A percentile compares a stretch with the other conserved stretches of the same genome.
phyloP scores from a whole-genome alignment of 2,797 vertebrate genomes.

The Vultur gryphus region DNA sequence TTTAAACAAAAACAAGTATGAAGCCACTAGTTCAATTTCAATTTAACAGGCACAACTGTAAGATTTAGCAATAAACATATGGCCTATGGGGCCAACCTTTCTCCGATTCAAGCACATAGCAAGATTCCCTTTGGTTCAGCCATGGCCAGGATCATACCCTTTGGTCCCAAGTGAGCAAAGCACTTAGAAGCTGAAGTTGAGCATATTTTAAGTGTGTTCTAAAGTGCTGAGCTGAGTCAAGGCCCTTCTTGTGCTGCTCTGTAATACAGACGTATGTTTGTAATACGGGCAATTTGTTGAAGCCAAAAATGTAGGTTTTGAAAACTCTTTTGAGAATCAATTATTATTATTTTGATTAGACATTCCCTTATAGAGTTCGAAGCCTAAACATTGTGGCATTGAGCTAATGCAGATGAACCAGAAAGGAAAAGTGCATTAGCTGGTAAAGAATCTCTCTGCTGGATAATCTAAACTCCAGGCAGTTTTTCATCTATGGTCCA shows the following conservation, averaged over 20 bases:
- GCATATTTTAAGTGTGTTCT: background rate
- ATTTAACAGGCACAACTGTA: background rate
- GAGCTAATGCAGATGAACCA: constrained; percentile 33
- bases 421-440: constrained; percentile 8
- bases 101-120: background rate
- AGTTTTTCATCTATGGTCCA: constrained; percentile 9
- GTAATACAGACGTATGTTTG: background rate
- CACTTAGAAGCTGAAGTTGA: constrained; percentile 22
- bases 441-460: background rate
- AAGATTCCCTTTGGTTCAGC: background rate
- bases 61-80: background rate
- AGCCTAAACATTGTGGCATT: constrained; percentile 33
- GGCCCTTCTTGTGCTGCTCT: background rate
- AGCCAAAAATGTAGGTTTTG: background rate
- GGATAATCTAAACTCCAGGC: constrained; percentile 10
- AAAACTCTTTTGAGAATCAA: constrained; percentile 21
- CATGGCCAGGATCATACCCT: background rate
- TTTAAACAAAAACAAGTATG: background rate
- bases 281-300: background rate
- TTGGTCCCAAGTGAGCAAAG: background rate
- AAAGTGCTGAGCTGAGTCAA: background rate
- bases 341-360: constrained; percentile 52
- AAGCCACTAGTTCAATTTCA: background rate
- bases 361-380: background rate
- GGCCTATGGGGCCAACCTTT: background rate